Evolutionary conservation across 2,113 vertebrate species (phyloP).

Genomic region (Pithys albifrons): DNA sequence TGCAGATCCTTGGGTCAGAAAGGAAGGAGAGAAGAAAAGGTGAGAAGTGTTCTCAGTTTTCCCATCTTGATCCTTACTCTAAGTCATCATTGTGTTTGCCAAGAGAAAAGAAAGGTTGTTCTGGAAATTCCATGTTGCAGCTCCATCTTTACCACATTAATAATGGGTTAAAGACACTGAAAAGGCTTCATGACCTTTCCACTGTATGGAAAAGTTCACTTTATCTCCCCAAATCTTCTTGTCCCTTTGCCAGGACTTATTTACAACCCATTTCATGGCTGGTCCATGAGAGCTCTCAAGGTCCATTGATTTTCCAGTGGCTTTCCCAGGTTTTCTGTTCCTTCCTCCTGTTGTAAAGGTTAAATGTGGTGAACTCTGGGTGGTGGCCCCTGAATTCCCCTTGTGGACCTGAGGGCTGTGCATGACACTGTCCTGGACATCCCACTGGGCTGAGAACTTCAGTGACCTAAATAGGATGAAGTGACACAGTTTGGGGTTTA

Average conservation of each 20-base stretch:
- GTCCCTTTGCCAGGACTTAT: background rate
- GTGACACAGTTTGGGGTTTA: background rate
- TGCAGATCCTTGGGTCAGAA: background rate
- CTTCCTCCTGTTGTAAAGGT: background rate
- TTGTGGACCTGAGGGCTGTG: background rate
- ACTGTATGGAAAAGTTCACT: background rate
- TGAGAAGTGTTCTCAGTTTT: background rate
- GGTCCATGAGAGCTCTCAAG: background rate
- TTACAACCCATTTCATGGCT: background rate
- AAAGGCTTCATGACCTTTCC: background rate
- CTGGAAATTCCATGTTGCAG: background rate
- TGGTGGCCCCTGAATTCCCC: background rate
- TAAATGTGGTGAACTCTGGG: too few relatives aligned
- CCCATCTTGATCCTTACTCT: background rate
- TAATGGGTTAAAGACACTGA: background rate
- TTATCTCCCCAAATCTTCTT: background rate
- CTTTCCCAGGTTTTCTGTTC: background rate
- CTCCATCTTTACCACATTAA: background rate
- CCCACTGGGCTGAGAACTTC: background rate
- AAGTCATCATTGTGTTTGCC: background rate
- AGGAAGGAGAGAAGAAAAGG: background rate
- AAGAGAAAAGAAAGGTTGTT: background rate
- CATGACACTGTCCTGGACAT: background rate
- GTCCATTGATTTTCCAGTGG: background rate
- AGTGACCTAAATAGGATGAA: background rate